Evolutionary conservation across 2,888 invertebrate genomes (phyloP).

Genomic region (Coelopa pilipes): DNA sequence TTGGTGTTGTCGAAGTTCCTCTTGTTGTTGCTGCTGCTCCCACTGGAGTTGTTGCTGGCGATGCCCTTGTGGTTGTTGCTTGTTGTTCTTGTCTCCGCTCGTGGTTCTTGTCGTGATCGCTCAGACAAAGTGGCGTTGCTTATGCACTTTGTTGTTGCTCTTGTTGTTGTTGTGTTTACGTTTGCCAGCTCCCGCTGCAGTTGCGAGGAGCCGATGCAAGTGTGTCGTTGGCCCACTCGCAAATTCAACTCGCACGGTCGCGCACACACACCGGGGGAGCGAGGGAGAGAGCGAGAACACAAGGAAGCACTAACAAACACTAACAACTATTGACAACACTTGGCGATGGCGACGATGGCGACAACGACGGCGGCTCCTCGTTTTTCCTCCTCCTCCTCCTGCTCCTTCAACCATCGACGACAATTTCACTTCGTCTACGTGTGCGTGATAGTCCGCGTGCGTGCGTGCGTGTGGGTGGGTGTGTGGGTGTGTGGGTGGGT

Average conservation of each 20-base stretch:
- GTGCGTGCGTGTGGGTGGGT: conserved; percentile 10
- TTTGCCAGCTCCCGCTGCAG: not conserved
- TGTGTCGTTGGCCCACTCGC: not conserved
- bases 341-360: not conserved
- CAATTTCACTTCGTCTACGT: conserved; percentile 8
- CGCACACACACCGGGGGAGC: not conserved
- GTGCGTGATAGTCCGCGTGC: conserved; percentile 4
- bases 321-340: conserved; percentile 24
- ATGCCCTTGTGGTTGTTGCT: too few relatives aligned
- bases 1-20: too few relatives aligned
- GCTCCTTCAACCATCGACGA: not conserved
- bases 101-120: too few relatives aligned
- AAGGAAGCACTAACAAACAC: conserved; percentile 21
- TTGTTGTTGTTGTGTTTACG: not conserved
- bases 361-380: not conserved
- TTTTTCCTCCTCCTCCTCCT: not conserved
- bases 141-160: not conserved
- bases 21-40: too few relatives aligned
- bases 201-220: conserved; percentile 1
- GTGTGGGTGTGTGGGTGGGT: conserved; percentile 15
- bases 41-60: too few relatives aligned
- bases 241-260: not conserved
- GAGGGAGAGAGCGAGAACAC: not conserved
- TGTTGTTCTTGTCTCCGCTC: too few relatives aligned
- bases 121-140: too few relatives aligned